phyloP scores from a whole-genome alignment of 2,113 vertebrate genomes.

The Datnioides undecimradiatus region DNA sequence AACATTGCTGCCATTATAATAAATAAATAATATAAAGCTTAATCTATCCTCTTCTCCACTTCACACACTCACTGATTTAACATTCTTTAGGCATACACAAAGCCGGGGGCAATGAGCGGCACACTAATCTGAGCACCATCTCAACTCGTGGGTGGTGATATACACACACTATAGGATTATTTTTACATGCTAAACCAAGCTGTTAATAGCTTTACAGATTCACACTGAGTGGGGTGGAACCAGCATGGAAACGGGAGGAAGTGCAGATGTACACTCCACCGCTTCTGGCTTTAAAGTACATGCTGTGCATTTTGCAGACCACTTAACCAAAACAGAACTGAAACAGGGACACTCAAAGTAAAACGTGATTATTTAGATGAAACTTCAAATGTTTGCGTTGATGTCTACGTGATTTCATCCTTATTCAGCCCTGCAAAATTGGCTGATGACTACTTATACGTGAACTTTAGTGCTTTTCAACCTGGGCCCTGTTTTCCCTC shows the following conservation, averaged over 20 bases:
- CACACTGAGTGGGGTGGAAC: neutral
- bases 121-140: neutral
- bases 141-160: neutral
- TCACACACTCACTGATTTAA: neutral
- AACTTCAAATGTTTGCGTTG: neutral
- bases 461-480: no score
- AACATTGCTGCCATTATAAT: neutral
- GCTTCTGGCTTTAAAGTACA: neutral
- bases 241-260: neutral
- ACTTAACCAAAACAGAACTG: neutral
- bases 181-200: constrained; percentile 8
- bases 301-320: neutral
- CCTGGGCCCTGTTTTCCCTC: no score
- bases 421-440: neutral
- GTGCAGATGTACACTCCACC: neutral
- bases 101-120: neutral
- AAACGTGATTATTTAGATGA: neutral
- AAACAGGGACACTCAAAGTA: neutral
- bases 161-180: constrained; percentile 13
- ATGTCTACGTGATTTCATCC: neutral
- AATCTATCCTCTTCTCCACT: neutral
- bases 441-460: no score
- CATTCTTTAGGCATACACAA: neutral
- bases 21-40: neutral
- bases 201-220: constrained; percentile 14